Evolutionary conservation across 2,113 vertebrate species (phyloP).

Genomic region (Burhinus bistriatus): DNA sequence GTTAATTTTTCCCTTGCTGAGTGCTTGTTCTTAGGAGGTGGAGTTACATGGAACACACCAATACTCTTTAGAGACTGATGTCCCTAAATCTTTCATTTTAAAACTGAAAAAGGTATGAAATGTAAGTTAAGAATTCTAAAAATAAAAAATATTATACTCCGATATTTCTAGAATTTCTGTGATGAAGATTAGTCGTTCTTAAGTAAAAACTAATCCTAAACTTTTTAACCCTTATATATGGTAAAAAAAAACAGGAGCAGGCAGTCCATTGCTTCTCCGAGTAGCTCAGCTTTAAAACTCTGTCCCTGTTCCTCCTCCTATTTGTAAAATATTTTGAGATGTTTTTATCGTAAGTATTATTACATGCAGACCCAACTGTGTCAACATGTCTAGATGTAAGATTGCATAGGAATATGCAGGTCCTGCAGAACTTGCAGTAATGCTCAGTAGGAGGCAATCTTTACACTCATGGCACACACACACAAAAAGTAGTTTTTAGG

Average conservation of each 20-base stretch:
- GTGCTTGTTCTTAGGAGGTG: neutral
- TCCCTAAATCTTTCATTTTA: neutral
- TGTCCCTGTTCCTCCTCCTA: neutral
- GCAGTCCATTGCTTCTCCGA: neutral
- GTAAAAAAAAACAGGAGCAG: neutral
- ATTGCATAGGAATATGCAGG: accelerated
- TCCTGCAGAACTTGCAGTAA: neutral
- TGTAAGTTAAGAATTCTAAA: neutral
- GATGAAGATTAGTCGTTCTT: neutral
- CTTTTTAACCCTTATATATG: neutral
- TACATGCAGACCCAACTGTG: neutral
- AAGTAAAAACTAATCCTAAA: neutral
- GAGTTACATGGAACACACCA: neutral
- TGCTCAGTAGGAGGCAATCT: neutral
- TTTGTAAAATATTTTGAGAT: neutral
- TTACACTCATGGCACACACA: neutral
- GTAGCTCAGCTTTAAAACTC: neutral
- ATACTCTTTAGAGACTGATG: neutral
- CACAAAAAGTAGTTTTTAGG: neutral
- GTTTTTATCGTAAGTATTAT: accelerated
- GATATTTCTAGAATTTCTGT: neutral
- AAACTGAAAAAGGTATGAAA: neutral
- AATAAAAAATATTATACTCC: neutral
- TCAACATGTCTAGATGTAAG: neutral
- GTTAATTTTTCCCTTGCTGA: neutral